phyloP scores from a whole-genome alignment of 2,888 invertebrate genomes.

The Phortica okadai region DNA sequence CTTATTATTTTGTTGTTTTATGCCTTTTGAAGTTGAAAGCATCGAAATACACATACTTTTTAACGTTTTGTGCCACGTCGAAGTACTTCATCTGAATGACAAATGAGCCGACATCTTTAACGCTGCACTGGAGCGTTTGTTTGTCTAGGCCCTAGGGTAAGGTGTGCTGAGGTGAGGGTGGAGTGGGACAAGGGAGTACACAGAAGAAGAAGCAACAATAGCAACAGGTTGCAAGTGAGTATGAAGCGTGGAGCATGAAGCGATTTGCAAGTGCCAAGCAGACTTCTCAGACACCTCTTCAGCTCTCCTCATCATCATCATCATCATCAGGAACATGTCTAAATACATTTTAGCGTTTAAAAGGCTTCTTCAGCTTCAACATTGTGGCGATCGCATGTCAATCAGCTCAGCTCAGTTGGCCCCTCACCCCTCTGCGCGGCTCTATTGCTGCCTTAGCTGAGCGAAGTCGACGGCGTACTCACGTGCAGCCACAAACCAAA shows the following conservation, averaged over 20 bases:
- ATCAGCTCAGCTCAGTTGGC: constrained; percentile 50
- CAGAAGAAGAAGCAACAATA: background rate
- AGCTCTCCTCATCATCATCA: no score
- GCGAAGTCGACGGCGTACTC: background rate
- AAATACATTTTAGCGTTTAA: background rate
- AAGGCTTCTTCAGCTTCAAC: background rate
- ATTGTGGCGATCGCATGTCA: constrained; percentile 63
- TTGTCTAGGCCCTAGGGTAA: background rate
- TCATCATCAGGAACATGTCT: no score
- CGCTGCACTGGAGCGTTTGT: constrained; percentile 36
- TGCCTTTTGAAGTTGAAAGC: constrained; percentile 37
- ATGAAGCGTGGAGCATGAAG: constrained; percentile 8
- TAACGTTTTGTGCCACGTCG: constrained; percentile 49
- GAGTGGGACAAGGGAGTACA: no score
- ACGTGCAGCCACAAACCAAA: constrained; percentile 18
- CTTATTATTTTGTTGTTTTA: constrained; percentile 22
- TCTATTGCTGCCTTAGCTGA: background rate
- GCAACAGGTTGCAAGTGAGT: background rate
- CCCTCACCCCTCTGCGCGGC: background rate
- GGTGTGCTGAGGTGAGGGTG: background rate
- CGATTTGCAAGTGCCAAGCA: constrained; percentile 17
- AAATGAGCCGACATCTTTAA: constrained; percentile 59
- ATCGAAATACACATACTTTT: background rate
- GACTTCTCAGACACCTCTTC: background rate
- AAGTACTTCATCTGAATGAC: constrained; percentile 67